phyloP scores from a whole-genome alignment of 64 coral and sea anemone genomes.

The Anthopleura sola region DNA sequence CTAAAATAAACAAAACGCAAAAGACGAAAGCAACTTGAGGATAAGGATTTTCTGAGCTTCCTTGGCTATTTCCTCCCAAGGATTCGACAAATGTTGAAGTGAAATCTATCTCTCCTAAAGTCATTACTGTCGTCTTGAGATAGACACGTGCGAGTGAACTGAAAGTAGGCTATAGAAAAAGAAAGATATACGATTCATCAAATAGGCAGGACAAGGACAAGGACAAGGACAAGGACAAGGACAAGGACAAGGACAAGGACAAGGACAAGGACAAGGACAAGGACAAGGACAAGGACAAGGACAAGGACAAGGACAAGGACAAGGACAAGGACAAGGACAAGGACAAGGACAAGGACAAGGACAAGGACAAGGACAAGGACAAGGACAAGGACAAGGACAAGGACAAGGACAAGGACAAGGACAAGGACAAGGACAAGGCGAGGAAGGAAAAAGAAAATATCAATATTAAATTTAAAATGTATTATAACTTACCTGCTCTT shows the following conservation, averaged over 20 bases:
- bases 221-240: not conserved
- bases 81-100: slow-evolving; percentile 47
- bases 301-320: too few relatives aligned
- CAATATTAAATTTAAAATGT: too few relatives aligned
- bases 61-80: not conserved
- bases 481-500: slow-evolving; percentile 62
- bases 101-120: slow-evolving; percentile 68
- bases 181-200: too few relatives aligned
- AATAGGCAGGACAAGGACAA: not conserved
- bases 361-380: too few relatives aligned
- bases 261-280: too few relatives aligned
- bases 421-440: too few relatives aligned
- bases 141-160: not conserved
- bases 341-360: too few relatives aligned
- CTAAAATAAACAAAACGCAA: slow-evolving; percentile 17
- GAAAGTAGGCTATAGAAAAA: slow-evolving; percentile 52
- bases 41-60: slow-evolving; percentile 32
- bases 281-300: too few relatives aligned
- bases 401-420: too few relatives aligned
- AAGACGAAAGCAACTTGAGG: slow-evolving; percentile 46
- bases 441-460: too few relatives aligned
- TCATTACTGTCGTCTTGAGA: slow-evolving; percentile 51
- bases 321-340: too few relatives aligned
- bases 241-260: not conserved
- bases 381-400: too few relatives aligned